phyloP scores from a whole-genome alignment of 2,797 vertebrate species.

The Neomorphus geoffroyi region DNA sequence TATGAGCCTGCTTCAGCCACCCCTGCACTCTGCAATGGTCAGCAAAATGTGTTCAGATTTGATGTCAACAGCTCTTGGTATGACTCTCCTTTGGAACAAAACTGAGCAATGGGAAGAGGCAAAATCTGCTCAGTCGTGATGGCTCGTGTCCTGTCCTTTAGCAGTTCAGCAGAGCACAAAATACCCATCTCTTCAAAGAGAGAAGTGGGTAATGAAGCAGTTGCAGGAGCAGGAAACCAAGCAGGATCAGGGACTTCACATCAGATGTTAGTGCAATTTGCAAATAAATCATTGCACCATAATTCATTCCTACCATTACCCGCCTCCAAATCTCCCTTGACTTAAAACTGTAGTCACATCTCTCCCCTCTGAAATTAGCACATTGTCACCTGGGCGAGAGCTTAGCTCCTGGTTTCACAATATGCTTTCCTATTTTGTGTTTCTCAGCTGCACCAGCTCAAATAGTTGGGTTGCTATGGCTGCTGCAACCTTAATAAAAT shows the following conservation, averaged over 20 bases:
- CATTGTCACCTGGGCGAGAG: not conserved
- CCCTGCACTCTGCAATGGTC: not conserved
- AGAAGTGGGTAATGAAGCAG: not conserved
- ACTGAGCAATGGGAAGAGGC: not conserved
- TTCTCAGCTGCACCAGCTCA: not conserved
- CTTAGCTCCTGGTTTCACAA: not conserved
- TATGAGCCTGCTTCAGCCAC: not conserved
- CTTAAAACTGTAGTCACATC: not conserved
- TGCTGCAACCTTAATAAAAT: not conserved
- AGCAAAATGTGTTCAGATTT: constrained; percentile 6
- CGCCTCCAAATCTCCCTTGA: not conserved
- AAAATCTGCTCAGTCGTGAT: not conserved
- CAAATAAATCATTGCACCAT: not conserved
- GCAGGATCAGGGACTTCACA: not conserved
- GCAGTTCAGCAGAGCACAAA: constrained; percentile 18
- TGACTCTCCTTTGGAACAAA: not conserved
- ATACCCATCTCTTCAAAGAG: not conserved
- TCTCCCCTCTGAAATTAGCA: not conserved
- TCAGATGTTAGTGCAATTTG: not conserved
- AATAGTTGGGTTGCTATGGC: not conserved
- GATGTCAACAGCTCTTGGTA: not conserved
- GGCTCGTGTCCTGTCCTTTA: not conserved
- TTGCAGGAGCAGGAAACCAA: not conserved
- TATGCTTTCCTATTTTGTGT: not conserved
- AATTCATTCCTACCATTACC: not conserved